Base-by-base conservation (phyloP, 2,888 invertebrate species). In the Leptopilina myrica region DNA sequence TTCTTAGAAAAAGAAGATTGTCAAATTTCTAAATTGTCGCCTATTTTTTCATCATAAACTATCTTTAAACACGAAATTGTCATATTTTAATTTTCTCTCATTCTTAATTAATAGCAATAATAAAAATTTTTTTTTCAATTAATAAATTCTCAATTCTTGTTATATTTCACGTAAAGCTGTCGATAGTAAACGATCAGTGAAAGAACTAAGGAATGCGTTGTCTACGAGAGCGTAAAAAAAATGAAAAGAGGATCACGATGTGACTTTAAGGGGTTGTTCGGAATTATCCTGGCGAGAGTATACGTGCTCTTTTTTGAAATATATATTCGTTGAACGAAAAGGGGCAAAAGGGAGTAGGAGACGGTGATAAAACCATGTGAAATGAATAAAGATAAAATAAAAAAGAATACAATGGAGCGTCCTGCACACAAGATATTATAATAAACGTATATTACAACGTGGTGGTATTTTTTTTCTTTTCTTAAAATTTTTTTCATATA, bases 361-460 rank as follows among this genome's bases (percentile, higher is more conserved):
- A 67, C 78, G 76, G 79, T 83, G 84, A 85, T 88, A 86, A 87
- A 89, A 88, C 87, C 88, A 88, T 89, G 88, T 86, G 86, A 89
- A 89, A 88, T 87, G 87, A 87, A 86, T 86, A 85, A 85, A 87
- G 87, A 89, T 89, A 88, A 89, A 87, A n/a, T n/a, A 73, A 65
- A 73, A 67, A 87, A 33, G 33, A 33, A 84, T 82, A 87, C 85
- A 88, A 87, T 80, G 82, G 85, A 81, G 82, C 80, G 81, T 81
- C 64, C 80, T 26, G 81, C 85, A 86, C 83, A 86, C 85, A 86
- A 85, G 85, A 87, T 89, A 89, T 89, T 90, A 88, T 49, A 11
- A 49, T 49, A 33, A 33, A 49, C 49, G 49, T 49, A 49, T 49
- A 49, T 49, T 49, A 49, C 49, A 49, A 7, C 8, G 1, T 89